Evolutionary conservation across 2,113 vertebrate species (phyloP).

Genomic region (Cyprinus carpio): DNA sequence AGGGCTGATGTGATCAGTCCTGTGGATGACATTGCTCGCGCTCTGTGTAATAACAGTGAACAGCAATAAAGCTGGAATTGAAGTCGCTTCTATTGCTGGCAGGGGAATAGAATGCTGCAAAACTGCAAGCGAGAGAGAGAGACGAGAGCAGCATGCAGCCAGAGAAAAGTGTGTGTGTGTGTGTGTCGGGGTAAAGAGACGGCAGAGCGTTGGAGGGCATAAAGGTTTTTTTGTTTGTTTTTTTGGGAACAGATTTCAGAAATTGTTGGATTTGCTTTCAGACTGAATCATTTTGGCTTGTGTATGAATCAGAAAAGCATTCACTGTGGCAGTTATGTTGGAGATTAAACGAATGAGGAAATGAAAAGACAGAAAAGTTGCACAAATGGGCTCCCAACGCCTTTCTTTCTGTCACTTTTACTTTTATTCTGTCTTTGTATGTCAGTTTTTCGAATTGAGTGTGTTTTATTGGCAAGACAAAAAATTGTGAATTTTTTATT

Average conservation of each 20-base stretch:
- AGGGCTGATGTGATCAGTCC: constrained; percentile 43
- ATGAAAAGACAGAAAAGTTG: constrained; percentile 12
- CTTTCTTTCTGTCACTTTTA: neutral
- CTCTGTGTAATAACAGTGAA: constrained; percentile 65
- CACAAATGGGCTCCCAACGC: neutral
- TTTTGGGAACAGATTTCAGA: constrained; percentile 17
- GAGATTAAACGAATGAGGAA: neutral
- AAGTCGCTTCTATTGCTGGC: constrained; percentile 63
- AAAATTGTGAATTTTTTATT: neutral
- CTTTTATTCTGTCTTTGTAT: neutral
- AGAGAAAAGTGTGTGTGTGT: constrained; percentile 26
- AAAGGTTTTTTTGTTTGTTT: constrained; percentile 7
- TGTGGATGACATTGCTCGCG: constrained; percentile 56
- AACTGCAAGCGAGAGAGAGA: constrained; percentile 42
- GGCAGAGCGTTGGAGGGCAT: constrained; percentile 13
- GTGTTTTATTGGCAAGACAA: neutral
- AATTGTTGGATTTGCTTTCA: constrained; percentile 37
- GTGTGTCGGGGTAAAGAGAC: neutral
- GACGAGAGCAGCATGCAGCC: constrained; percentile 52
- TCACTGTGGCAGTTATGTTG: neutral
- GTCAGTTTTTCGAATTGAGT: neutral
- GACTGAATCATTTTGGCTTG: constrained; percentile 22
- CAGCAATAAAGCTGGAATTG: constrained; percentile 71
- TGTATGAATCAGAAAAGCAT: neutral
- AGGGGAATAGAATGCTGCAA: constrained; percentile 60